These are phyloP conservation scores for Caiman crocodilus DNA, from an alignment of 2,797 vertebrate species.

Conservation along the genomic window DNA sequence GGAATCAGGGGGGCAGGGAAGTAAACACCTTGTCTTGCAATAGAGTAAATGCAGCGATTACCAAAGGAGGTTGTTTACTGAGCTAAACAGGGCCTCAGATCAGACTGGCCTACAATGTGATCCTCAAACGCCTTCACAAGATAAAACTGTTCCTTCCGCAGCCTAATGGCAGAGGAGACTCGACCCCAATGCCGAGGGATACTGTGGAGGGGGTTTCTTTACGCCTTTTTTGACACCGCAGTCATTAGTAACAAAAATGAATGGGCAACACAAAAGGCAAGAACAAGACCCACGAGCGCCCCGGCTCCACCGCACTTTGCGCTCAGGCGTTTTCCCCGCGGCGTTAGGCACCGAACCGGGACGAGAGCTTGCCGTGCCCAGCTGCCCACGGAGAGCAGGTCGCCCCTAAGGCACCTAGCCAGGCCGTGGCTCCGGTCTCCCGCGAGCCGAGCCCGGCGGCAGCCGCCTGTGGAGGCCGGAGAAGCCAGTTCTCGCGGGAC, in stretches of 20 bases:
- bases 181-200: neutral
- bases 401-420: too few species aligned
- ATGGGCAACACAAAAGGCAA: constrained; percentile 74
- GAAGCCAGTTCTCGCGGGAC: too few species aligned
- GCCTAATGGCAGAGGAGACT: rapidly evolving
- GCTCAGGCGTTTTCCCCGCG: too few species aligned
- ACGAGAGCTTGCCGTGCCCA: too few species aligned
- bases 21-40: too few species aligned
- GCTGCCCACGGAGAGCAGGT: too few species aligned
- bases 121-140: neutral
- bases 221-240: neutral
- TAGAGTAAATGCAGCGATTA: neutral
- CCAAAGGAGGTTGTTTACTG: neutral
- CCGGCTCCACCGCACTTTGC: too few species aligned
- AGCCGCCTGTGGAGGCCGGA: rapidly evolving
- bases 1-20: too few species aligned
- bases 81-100: neutral
- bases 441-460: rapidly evolving
- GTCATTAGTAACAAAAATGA: constrained; percentile 21
- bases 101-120: neutral
- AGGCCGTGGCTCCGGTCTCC: too few species aligned
- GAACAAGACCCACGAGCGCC: neutral
- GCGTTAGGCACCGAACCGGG: too few species aligned
- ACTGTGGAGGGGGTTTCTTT: neutral
- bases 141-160: neutral